Conservation (phyloP, 2,888 invertebrate genomes). For the Tryphoninae sp. region DNA sequence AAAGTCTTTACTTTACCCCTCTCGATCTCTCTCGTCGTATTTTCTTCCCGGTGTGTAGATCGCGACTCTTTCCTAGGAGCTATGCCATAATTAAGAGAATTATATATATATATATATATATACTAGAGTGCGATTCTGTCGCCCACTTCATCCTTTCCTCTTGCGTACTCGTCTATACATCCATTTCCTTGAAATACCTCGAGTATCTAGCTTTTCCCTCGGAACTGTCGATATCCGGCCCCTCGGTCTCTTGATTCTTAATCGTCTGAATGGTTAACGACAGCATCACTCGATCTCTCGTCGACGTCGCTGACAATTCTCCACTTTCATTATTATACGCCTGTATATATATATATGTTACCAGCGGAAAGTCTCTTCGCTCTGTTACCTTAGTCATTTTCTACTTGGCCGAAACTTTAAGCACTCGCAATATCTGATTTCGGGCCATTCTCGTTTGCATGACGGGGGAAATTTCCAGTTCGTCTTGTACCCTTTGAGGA, state of each 20-base stretch:
- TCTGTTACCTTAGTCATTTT: not conserved
- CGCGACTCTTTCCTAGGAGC: constrained; percentile 22
- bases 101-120: constrained; percentile 9
- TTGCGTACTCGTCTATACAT: constrained; percentile 1
- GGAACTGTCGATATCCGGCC: constrained; percentile 11
- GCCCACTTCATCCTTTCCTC: not conserved
- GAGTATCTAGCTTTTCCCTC: constrained; percentile 17
- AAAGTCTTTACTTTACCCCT: constrained; percentile 32
- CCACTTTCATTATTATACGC: constrained; percentile 30
- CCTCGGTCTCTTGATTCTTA: constrained; percentile 39
- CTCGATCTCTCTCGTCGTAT: constrained; percentile 29
- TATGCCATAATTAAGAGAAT: constrained; percentile 53
- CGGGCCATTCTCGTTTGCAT: not conserved
- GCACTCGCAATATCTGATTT: not conserved
- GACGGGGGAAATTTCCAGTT: not conserved
- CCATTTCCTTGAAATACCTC: constrained; percentile 26
- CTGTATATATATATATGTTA: constrained; percentile 5
- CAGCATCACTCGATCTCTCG: constrained; percentile 12
- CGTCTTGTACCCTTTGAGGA: constrained; percentile 5
- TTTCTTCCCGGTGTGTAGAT: not conserved
- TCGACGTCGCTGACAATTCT: constrained; percentile 26
- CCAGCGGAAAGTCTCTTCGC: not conserved
- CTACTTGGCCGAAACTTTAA: not conserved
- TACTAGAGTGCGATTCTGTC: constrained; percentile 20
- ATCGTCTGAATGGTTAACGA: constrained; percentile 44